Base-by-base conservation (phyloP, 2,113 vertebrate genomes). In the Columba janthina region DNA sequence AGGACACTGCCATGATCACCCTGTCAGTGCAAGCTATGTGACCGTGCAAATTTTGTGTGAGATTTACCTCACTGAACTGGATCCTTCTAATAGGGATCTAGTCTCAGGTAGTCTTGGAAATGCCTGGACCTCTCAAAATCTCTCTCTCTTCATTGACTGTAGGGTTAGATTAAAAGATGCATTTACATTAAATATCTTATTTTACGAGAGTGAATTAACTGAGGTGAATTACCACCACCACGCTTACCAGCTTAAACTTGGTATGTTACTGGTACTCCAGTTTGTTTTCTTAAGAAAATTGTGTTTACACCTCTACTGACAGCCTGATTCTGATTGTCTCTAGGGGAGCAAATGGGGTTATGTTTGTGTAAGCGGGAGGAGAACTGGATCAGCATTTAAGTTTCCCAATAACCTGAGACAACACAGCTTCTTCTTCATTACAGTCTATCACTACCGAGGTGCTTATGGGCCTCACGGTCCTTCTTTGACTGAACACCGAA, bases 221-320 rank as follows among this genome's bases (percentile, higher is more conserved):
- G 70, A 82, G 32, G 14, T 72, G 28, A 51, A 56, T 71, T 94
- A 46, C 31, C 12, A 42, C 13, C 22, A 74, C 34, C 9, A 16
- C 20, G 36, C 29, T 90, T 62, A 67, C 8, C 38, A 64, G 21
- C 42, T 83, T 70, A 83, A 80, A 78, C 64, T 69, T 64, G 15
- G 25, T 69, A 32, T 72, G 57, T 93, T 93, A 91, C 34, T 56
- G 48, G 50, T 72, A 56, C 14, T 81, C 20, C n/a, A 73, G 64
- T 58, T 96, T 96, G 72, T 92, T 91, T 72, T 79, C 74, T 88
- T 94, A 76, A 93, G 75, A 80, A 89, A 91, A 91, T 86, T 85
- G 32, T 50, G 48, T 96, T 80, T 90, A 29, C 7, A 4, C 50
- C 28, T 89, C 69, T 72, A 51, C 44, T 1, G 0, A 48, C 14